Conservation (phyloP, 2,888 invertebrate species). For the Sphaerophoria rueppellii region DNA sequence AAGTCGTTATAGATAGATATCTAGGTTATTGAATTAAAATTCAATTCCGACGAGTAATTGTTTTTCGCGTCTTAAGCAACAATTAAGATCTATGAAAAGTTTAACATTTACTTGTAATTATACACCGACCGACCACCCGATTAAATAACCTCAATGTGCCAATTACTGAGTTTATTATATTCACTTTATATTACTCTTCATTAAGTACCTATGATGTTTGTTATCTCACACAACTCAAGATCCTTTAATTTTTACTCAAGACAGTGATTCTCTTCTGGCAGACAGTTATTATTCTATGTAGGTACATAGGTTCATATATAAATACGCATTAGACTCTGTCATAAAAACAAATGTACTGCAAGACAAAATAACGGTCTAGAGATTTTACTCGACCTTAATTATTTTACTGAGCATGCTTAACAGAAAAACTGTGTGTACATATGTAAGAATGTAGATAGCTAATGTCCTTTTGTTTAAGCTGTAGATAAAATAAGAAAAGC, state of each 20-base stretch:
- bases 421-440: constrained; percentile 5
- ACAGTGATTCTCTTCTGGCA: constrained; percentile 34
- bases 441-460: neutral
- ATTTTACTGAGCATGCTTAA: constrained; percentile 35
- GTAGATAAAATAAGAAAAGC: neutral
- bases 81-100: too few relatives aligned
- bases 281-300: constrained; percentile 30
- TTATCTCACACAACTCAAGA: constrained; percentile 22
- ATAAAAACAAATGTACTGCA: constrained; percentile 41
- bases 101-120: constrained; percentile 9
- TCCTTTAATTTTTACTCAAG: constrained; percentile 25
- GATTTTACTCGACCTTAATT: constrained; percentile 41
- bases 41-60: too few relatives aligned
- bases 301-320: constrained; percentile 18
- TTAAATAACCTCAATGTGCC: constrained; percentile 24
- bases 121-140: constrained; percentile 11
- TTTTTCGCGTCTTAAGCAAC: too few relatives aligned
- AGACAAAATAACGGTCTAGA: constrained; percentile 31
- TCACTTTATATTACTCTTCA: constrained; percentile 28
- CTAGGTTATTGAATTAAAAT: too few relatives aligned
- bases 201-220: constrained; percentile 25
- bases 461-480: constrained; percentile 23
- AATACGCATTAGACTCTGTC: constrained; percentile 33
- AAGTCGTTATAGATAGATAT: too few relatives aligned
- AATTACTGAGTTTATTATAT: constrained; percentile 35